Evolutionary conservation across 2,797 vertebrate genomes (phyloP).

Genomic region (Taenioides sp.): DNA sequence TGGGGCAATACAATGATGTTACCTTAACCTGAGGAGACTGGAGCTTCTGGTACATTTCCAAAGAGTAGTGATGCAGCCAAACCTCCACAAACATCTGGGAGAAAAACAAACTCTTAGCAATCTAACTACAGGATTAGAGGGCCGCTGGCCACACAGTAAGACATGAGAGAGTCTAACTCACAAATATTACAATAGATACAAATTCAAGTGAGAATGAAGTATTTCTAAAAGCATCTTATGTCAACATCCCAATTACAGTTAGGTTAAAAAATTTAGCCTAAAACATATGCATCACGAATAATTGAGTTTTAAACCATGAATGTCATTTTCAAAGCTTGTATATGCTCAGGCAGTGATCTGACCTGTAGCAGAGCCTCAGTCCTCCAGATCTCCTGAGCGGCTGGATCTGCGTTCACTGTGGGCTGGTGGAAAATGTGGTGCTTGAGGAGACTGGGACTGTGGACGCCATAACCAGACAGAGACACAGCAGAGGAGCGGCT

Average conservation of each 20-base stretch:
- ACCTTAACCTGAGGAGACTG: constrained; percentile 98
- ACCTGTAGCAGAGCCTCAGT: constrained; percentile 92
- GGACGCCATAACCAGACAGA: constrained; percentile 86
- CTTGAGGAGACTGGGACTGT: constrained; percentile 90
- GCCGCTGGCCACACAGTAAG: not conserved
- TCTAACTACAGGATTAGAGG: not conserved
- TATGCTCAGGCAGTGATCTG: not conserved
- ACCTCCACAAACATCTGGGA: constrained; percentile 94
- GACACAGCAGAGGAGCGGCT: constrained; percentile 80
- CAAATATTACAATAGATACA: not conserved
- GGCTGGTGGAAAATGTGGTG: constrained; percentile 93
- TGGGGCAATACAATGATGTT: constrained; percentile 42
- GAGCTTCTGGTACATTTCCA: constrained; percentile 97
- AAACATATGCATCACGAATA: not conserved
- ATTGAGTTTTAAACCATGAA: not conserved
- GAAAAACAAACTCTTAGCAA: not conserved
- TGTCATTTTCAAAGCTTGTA: not conserved
- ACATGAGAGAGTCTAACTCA: not conserved
- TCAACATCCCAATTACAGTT: not conserved
- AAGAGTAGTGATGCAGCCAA: constrained; percentile 97
- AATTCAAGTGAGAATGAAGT: not conserved
- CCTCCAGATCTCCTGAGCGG: constrained; percentile 97
- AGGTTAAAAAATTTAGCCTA: not conserved
- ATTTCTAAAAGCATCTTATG: not conserved
- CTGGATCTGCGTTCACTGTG: constrained; percentile 90